Conservation (phyloP, 2,113 vertebrate species). For the Orcinus orca region DNA sequence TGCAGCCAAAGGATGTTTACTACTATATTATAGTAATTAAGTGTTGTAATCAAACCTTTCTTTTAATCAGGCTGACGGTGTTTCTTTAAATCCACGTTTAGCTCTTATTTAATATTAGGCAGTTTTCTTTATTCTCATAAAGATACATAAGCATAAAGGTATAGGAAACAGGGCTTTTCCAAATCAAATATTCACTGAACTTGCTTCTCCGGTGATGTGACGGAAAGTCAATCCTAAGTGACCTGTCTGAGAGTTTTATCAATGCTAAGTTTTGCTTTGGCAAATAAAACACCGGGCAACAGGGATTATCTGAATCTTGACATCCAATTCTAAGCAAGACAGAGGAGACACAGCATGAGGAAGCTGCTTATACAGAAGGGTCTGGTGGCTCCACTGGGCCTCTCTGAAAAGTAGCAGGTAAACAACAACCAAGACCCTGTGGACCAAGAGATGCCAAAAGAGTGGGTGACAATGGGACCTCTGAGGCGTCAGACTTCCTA, state of each 20-base stretch:
- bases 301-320: background rate
- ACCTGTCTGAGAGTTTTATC: constrained; percentile 15
- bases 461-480: background rate
- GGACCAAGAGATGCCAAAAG: background rate
- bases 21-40: constrained; percentile 58
- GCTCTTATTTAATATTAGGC: constrained; percentile 42
- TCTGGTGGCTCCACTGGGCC: background rate
- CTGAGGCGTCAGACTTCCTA: background rate
- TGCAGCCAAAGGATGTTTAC: constrained; percentile 51
- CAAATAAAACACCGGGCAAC: background rate
- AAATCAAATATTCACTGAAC: background rate
- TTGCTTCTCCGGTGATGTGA: background rate
- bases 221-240: constrained; percentile 47
- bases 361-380: background rate
- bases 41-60: constrained; percentile 44
- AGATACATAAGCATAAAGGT: constrained; percentile 9
- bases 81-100: constrained; percentile 48
- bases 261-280: constrained; percentile 43
- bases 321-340: background rate
- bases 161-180: background rate
- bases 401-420: background rate
- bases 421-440: background rate
- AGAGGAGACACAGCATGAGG: background rate
- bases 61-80: constrained; percentile 41
- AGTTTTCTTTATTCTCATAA: constrained; percentile 22